Percentiles rank a stretch among this genome's conserved stretches.
Evolutionary conservation across 2,888 invertebrate genomes (phyloP).

Genomic region (Phlogophora meticulosa): DNA sequence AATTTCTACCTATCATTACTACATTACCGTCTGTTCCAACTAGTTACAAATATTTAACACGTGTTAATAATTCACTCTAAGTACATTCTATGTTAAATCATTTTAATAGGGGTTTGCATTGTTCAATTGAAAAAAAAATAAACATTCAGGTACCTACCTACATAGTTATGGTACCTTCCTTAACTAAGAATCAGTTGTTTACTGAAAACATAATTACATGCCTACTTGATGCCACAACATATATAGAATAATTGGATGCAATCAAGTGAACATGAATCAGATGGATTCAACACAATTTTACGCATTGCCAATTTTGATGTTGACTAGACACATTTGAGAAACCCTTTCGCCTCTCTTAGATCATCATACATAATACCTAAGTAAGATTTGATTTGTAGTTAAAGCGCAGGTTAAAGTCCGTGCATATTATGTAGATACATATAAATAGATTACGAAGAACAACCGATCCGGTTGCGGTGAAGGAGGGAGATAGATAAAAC

Average conservation of each 20-base stretch:
- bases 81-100: background rate
- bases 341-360: constrained; percentile 7
- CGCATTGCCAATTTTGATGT: constrained; percentile 4
- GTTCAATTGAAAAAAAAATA: constrained; percentile 2
- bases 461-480: constrained; percentile 90
- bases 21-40: background rate
- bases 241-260: background rate
- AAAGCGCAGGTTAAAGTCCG: constrained; percentile 84
- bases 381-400: constrained; percentile 72
- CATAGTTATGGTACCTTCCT: too few relatives aligned
- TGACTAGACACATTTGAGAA: background rate
- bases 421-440: constrained; percentile 86
- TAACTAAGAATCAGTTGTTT: constrained; percentile 1
- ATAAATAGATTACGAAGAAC: constrained; percentile 91
- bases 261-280: too few relatives aligned
- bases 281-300: background rate
- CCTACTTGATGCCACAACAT: background rate
- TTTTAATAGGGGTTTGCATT: background rate
- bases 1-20: constrained; percentile 7
- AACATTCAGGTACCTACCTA: background rate
- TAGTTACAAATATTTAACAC: constrained; percentile 22
- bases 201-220: background rate
- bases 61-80: constrained; percentile 16
- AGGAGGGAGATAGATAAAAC: constrained; percentile 91
- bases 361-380: constrained; percentile 14